A percentile compares a stretch with the other conserved stretches of the same genome.
These are phyloP conservation scores for Yoshiicerus persimilis DNA, from an alignment of 1,140 invertebrate species.

Conservation along the genomic window DNA sequence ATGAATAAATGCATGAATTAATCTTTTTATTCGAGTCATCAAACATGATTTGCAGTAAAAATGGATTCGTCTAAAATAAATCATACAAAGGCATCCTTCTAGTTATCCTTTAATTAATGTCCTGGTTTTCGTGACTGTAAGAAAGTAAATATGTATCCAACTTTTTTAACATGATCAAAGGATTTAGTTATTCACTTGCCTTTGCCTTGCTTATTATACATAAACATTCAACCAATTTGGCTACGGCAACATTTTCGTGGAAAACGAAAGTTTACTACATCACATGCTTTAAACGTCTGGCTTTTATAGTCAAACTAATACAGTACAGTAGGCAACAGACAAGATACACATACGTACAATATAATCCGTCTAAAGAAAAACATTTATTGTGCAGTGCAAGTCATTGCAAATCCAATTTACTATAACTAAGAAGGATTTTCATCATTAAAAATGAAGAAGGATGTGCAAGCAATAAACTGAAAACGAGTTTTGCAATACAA, in stretches of 20 bases:
- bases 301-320: neutral
- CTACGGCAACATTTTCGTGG: neutral
- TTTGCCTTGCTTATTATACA: neutral
- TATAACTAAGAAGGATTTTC: neutral
- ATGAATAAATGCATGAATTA: neutral
- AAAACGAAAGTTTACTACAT: neutral
- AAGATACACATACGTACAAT: neutral
- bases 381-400: slow-evolving; percentile 1
- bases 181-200: neutral
- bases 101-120: slow-evolving; percentile 21
- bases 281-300: neutral
- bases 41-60: slow-evolving; percentile 3
- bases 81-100: slow-evolving; percentile 1
- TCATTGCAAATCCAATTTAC: slow-evolving; percentile 3
- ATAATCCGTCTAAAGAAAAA: neutral
- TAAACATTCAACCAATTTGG: slow-evolving; percentile 1
- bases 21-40: neutral
- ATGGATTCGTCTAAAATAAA: neutral
- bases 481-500: slow-evolving; percentile 13
- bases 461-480: slow-evolving; percentile 10
- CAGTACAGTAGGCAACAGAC: neutral
- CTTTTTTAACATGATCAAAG: neutral
- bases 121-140: neutral
- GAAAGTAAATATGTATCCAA: neutral
- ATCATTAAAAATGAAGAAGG: slow-evolving; percentile 15